Evolutionary conservation across 2,888 invertebrate genomes (phyloP), one percentile per base, ranked within the genome.

Genomic region (Mythimna lalbum): DNA sequence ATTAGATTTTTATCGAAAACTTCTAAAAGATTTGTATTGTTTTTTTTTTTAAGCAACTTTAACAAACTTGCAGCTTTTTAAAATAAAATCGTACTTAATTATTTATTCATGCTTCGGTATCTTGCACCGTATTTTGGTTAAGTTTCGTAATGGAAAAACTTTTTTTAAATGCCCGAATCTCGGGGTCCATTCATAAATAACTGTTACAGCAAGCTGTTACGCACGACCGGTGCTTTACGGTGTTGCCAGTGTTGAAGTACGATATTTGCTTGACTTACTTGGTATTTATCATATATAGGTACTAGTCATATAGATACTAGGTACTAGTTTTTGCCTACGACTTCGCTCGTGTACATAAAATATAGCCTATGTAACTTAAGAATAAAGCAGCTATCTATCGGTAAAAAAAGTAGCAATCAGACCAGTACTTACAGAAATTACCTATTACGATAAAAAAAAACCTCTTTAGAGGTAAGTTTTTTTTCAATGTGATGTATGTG

Each of bases 201-300:
- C 93, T 93, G 94, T 92, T 90, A 90, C 89, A 86, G 91, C 94
- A 94, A 94, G 94, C 94, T 95, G 95, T 94, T 95, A 93, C 95
- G 96, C 95, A 95, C 95, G 95, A 88, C 83, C 90, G 88, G 88
- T 89, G 86, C 86, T 87, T 87, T 90, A 87, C 83, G 47, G 78
- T 60, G 85, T 76, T 82, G 67, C 85, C 74, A 82, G 73, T 14
- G 53, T 10, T 56, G 23, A 66, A 69, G 56, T 74, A 5, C 17
- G 49, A 79, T 64, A 36, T 64, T 56, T 39, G 10, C 57, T 59
- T 82, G 39, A 68, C 64, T 39, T 66, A n/a, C n/a, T n/a, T n/a
- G n/a, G n/a, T n/a, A 68, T 62, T 73, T 68, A 60, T 61, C 10
- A 60, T 63, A n/a, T n/a, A n/a, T n/a, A n/a, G n/a, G n/a, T n/a